phyloP scores from a whole-genome alignment of 1,140 invertebrate genomes.

The Homalodisca vitripennis region DNA sequence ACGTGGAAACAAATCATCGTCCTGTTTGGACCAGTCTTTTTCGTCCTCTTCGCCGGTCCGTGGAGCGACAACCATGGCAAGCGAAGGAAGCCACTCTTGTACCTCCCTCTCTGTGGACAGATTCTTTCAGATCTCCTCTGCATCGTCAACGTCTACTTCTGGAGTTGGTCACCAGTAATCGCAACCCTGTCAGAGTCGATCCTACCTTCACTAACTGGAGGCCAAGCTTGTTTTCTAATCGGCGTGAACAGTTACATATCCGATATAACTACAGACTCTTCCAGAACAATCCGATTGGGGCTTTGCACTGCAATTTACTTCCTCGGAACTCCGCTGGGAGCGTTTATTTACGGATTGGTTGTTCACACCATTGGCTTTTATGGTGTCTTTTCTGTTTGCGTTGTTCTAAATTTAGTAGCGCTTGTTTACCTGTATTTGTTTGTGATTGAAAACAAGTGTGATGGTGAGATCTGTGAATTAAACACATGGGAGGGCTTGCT shows the following conservation, averaged over 20 bases:
- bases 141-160: conserved; percentile 34
- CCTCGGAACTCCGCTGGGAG: background rate
- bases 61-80: conserved; percentile 41
- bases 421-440: background rate
- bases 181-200: conserved; percentile 46
- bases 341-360: background rate
- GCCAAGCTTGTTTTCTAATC: conserved; percentile 47
- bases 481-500: too few species aligned
- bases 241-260: conserved; percentile 50
- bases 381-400: background rate
- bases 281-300: conserved; percentile 46
- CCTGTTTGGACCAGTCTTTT: conserved; percentile 39
- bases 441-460: too few species aligned
- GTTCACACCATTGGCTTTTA: background rate
- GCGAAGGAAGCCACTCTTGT: conserved; percentile 49
- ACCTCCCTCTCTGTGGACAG: conserved; percentile 45
- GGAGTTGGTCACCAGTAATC: conserved; percentile 32
- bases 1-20: conserved; percentile 39
- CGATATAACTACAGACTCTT: conserved; percentile 43
- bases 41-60: conserved; percentile 41
- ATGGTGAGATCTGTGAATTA: too few species aligned
- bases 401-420: background rate
- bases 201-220: conserved; percentile 47
- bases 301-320: background rate
- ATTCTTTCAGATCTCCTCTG: conserved; percentile 25